Conservation (phyloP, 2,113 vertebrate genomes). For the Callipepla squamata region DNA sequence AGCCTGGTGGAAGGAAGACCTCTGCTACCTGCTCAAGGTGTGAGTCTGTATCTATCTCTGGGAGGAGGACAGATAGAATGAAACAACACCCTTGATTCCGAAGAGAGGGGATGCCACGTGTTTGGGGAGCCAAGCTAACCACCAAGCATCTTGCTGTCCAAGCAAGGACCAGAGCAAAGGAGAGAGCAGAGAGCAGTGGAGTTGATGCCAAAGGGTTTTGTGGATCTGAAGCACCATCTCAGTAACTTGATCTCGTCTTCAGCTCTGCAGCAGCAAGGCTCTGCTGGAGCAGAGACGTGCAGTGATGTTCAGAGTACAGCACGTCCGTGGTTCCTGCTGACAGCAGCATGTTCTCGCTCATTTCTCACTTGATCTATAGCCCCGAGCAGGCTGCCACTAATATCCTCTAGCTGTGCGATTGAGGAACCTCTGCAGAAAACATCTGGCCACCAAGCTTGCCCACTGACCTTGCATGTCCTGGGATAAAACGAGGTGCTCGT, state of each 20-base stretch:
- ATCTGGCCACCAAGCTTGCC: constrained; percentile 6
- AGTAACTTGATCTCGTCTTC: background rate
- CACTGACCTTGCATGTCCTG: background rate
- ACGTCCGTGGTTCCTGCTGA: background rate
- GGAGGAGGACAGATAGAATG: too few relatives aligned
- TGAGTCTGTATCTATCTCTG: too few relatives aligned
- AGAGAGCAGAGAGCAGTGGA: too few relatives aligned
- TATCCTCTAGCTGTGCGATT: background rate
- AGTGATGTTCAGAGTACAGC: background rate
- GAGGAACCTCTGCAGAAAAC: constrained; percentile 29
- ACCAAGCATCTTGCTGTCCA: too few relatives aligned
- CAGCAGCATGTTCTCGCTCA: background rate
- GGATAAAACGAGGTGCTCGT: background rate
- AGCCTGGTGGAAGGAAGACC: too few relatives aligned
- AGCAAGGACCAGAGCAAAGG: too few relatives aligned
- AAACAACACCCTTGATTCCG: too few relatives aligned
- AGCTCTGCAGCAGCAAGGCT: background rate
- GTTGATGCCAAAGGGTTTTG: background rate
- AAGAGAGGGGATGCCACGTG: too few relatives aligned
- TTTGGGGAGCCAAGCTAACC: too few relatives aligned
- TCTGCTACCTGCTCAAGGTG: too few relatives aligned
- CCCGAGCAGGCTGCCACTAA: background rate
- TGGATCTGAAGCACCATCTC: background rate
- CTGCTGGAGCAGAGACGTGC: constrained; percentile 32
- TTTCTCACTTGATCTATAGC: background rate